These are phyloP conservation scores for Gonatopus flavifemur DNA, from an alignment of 1,140 invertebrate species.

Conservation along the genomic window DNA sequence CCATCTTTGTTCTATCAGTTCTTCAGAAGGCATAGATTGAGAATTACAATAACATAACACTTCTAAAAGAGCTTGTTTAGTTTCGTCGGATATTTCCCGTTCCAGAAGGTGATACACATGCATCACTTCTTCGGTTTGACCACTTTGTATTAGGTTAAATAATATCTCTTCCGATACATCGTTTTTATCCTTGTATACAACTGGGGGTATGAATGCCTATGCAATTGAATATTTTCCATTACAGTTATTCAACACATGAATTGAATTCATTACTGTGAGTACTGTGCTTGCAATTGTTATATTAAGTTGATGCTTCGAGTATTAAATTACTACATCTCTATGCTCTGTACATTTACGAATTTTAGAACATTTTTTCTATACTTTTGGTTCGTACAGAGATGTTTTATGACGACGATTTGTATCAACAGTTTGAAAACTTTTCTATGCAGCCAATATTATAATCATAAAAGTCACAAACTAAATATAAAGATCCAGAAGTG, in stretches of 20 bases:
- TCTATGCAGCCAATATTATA: too few relatives aligned
- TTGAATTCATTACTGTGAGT: too few relatives aligned
- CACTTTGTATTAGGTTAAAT: constrained; percentile 67
- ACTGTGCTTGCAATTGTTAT: too few relatives aligned
- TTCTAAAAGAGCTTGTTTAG: constrained; percentile 75
- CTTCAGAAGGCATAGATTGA: constrained; percentile 64
- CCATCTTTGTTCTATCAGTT: constrained; percentile 79
- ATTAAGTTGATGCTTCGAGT: too few relatives aligned
- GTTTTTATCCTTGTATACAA: constrained; percentile 69
- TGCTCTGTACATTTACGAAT: too few relatives aligned
- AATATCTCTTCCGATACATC: constrained; percentile 67
- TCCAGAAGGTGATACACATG: constrained; percentile 73
- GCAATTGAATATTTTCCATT: too few relatives aligned
- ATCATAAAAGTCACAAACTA: constrained; percentile 36
- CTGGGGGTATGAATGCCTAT: constrained; percentile 70
- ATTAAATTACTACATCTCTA: too few relatives aligned
- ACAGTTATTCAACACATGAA: too few relatives aligned
- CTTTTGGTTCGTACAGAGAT: too few relatives aligned
- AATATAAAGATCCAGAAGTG: constrained; percentile 7
- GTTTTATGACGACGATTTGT: too few relatives aligned
- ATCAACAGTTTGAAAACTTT: too few relatives aligned
- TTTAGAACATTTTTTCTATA: too few relatives aligned
- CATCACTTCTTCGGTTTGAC: constrained; percentile 69
- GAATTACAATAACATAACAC: constrained; percentile 82
- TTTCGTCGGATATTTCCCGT: constrained; percentile 63